phyloP scores from a whole-genome alignment of 1,140 invertebrate species.

The Brachionus rotundiformis region DNA sequence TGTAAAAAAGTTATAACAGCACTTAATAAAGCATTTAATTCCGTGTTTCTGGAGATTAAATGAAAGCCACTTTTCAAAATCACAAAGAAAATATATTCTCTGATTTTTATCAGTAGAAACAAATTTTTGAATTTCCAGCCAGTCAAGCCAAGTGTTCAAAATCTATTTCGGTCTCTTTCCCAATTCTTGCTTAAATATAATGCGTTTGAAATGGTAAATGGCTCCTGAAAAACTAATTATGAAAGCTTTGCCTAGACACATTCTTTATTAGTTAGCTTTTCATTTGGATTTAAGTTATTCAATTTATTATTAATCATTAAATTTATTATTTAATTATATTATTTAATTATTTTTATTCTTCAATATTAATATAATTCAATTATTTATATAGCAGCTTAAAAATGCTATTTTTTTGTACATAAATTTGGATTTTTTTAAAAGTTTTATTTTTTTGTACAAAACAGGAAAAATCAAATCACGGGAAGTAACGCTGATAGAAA shows the following conservation, averaged over 20 bases:
- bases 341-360: too few species aligned
- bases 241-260: neutral
- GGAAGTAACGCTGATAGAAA: too few species aligned
- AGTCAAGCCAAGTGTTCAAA: neutral
- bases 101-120: neutral
- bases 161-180: neutral
- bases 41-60: neutral
- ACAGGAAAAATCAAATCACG: too few species aligned
- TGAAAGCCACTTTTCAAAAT: neutral
- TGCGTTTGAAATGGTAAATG: neutral
- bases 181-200: conserved; percentile 17
- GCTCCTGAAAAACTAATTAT: neutral
- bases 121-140: neutral
- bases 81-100: neutral
- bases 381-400: too few species aligned
- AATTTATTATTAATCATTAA: neutral
- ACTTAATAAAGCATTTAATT: neutral
- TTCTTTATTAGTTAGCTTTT: neutral
- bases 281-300: neutral
- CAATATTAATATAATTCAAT: too few species aligned
- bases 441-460: too few species aligned
- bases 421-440: too few species aligned
- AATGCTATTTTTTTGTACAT: too few species aligned
- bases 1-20: neutral
- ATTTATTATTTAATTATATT: too few species aligned